Evolutionary conservation across 1,140 invertebrate genomes (phyloP), one percentile per base, ranked within the genome.

Genomic region (Medauroidea extradentata): DNA sequence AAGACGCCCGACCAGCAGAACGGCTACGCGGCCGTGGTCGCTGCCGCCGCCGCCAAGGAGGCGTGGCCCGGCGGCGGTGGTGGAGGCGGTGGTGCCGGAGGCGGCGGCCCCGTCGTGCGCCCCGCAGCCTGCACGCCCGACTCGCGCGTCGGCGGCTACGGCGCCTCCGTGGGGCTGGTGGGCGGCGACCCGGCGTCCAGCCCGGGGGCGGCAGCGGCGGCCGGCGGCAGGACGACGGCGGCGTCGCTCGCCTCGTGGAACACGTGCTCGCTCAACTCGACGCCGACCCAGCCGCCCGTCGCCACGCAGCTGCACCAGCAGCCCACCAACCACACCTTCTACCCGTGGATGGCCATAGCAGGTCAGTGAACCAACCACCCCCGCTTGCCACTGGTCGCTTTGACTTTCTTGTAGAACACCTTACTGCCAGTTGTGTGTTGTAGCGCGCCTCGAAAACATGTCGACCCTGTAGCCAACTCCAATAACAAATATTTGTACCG

Each of bases 311-410:
- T 91, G 65, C 89, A 91, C 73, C 90, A 93, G 79, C 84, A 87
- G 76, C 84, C 85, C 73, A 74, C 77, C 69, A 93, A 90, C 77
- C 92, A 94, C 83, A 94, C 92, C 71, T 95, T 96, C 81, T 96
- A 96, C 80, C 93, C 93, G 63, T 95, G 93, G 93, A 96, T 96
- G 93, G 93, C 93, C 79, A 95, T 96, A 83, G 93, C 93, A 94
- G 93, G 93, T 95, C 78, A 88, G 89, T 51, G 1, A 18, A 16
- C 24, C 34, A 25, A 16, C 23, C 7, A 29, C 48, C 14, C 8
- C 29, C 29, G 4, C 29, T 34, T n/a, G n/a, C n/a, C n/a, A n/a
- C n/a, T n/a, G n/a, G n/a, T n/a, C n/a, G n/a, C n/a, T n/a, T n/a
- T n/a, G n/a, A n/a, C n/a, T n/a, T n/a, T n/a, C n/a, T n/a, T n/a